Conservation (phyloP, 2,113 vertebrate genomes). For the Prochilodus magdalenae region DNA sequence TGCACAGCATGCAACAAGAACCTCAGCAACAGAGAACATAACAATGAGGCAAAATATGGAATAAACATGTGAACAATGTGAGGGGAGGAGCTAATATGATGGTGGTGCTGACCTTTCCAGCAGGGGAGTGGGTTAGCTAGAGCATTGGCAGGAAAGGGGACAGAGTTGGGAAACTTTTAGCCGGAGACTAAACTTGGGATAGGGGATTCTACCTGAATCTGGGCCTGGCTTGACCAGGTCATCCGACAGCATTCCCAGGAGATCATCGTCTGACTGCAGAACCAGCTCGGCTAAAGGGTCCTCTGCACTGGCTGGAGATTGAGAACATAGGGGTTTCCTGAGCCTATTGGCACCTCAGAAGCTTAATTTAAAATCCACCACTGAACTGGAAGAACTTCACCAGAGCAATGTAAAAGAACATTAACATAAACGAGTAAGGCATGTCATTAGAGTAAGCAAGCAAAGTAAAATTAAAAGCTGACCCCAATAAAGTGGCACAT, state of each 20-base stretch:
- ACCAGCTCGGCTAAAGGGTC: constrained; percentile 91
- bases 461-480: too few relatives aligned
- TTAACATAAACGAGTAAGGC: neutral
- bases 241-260: constrained; percentile 91
- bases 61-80: constrained; percentile 2
- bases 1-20: constrained; percentile 30
- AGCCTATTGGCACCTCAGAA: constrained; percentile 15
- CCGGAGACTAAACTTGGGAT: constrained; percentile 2
- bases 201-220: constrained; percentile 78
- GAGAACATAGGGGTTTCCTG: constrained; percentile 50
- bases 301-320: constrained; percentile 80
- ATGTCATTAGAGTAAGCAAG: too few relatives aligned
- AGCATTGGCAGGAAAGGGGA: constrained; percentile 18
- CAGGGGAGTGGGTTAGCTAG: neutral
- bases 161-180: constrained; percentile 6
- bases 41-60: neutral
- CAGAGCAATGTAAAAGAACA: neutral
- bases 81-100: constrained; percentile 13
- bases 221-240: constrained; percentile 86
- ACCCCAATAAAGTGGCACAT: too few relatives aligned
- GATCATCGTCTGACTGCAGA: constrained; percentile 92
- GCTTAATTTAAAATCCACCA: neutral
- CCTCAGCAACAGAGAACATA: constrained; percentile 18
- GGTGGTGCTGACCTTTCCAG: constrained; percentile 25
- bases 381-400: neutral